Evolutionary conservation across 2,797 vertebrate genomes (phyloP), one percentile per base, ranked within the genome.

Genomic region (Leuciscus waleckii): DNA sequence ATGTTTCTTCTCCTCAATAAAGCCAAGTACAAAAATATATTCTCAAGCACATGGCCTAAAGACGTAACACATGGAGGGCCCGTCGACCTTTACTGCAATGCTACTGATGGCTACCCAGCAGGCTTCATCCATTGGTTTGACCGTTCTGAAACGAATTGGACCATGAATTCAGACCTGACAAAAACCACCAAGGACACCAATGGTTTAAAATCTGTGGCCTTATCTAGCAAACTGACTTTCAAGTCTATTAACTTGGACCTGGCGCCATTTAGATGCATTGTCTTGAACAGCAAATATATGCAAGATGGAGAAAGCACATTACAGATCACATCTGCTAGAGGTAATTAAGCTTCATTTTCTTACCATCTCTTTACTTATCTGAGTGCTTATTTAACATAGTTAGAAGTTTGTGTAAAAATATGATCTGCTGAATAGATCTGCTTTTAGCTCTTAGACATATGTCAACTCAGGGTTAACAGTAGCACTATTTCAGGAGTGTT

Each of bases 91-190:
- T 41, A 9, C 2, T 96, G 95, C 65, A 19, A 29, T 0, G 54
- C 93, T 6, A 11, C 0, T 0, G 92, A 86, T 1, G 94, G 95
- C 32, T 94, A 91, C 84, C 95, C 93, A 23, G 0, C 75, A 76
- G 94, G 93, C 2, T 0, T 13, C 11, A 46, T 96, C 68, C 78
- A 8, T 23, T 96, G 95, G 95, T 92, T 92, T 56, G 92, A 58
- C 11, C 13, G 11, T 1, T 0, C 23, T 1, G 0, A 14, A 0
- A 0, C 0, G 0, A 84, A 93, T 0, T 90, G 87, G 92, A 92
- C 86, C 1, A 0, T 0, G 0, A 91, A 71, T 1, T 1, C 91
- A 23, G 0, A 17, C 0, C 73, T 74, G 26, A 1, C 0, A 43
- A 70, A 29, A 0, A 13, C 0, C 0, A 9, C 0, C 4, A 0